Base-by-base conservation (phyloP, 2,797 vertebrate genomes). In the Clarias fuscus region DNA sequence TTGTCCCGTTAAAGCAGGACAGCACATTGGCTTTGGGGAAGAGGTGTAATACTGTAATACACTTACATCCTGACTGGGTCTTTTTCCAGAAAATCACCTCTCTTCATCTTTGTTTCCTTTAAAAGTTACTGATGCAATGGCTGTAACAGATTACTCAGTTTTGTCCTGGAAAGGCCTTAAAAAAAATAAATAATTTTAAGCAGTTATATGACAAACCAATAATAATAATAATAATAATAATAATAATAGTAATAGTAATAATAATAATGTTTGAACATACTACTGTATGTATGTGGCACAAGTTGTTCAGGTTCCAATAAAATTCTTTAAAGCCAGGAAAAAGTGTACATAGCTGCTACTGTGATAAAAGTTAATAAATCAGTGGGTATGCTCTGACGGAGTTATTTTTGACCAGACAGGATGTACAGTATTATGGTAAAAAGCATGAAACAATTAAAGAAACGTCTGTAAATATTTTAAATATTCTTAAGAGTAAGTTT, bases 91-190 rank as follows among this genome's bases (percentile, higher is more conserved):
- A n/a, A 48, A 64, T 64, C 22, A 59, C 14, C 33, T 81, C 75
- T 24, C 67, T 70, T 83, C 68, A 62, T 15, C 72, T 73, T 13
- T 18, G 22, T 71, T 86, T 37, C 79, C 48, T 53, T 27, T 70
- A 85, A 81, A 84, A 82, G 75, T 88, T 89, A 88, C 86, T 90
- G 89, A 88, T 75, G 27, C 85, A 77, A 73, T 68, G 56, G 65
- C 72, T 76, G 22, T 67, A 90, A 85, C n/a, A 24, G 85, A 64
- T 91, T 90, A 93, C 90, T 15, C 13, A 5, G 53, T 30, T 18
- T 27, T 11, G 7, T 77, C 20, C 27, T 77, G 53, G 27, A 77
- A 77, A 59, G 17, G 27, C 15, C 18, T 70, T 53, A 0, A 53
- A 53, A 53, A 48, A 33, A 33, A 33, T 33, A 33, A 33, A 33